These are phyloP conservation scores for Eugnorisma glareosa DNA, from an alignment of 2,888 invertebrate genomes.

Conservation along the genomic window DNA sequence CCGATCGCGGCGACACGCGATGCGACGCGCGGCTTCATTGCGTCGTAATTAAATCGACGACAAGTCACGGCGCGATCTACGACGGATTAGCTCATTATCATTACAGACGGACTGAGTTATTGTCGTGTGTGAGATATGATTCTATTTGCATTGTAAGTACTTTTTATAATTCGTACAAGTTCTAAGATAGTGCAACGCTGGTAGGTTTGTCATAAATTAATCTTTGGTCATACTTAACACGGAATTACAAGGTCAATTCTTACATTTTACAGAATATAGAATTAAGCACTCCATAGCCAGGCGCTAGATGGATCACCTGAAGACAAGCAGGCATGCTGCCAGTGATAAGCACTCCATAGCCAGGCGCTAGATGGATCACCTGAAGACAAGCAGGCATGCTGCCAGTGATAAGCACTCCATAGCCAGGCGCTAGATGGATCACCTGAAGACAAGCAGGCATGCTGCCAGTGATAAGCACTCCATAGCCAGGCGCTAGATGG, in stretches of 20 bases:
- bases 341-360: no score
- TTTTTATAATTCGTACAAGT: not conserved
- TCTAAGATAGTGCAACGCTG: not conserved
- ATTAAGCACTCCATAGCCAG: no score
- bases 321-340: no score
- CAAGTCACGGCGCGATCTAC: constrained; percentile 2
- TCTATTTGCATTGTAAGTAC: not conserved
- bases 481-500: no score
- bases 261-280: not conserved
- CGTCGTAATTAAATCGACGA: constrained; percentile 43
- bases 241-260: not conserved
- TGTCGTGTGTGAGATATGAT: constrained; percentile 3
- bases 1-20: constrained; percentile 1
- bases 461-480: no score
- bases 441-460: no score
- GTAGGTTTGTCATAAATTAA: not conserved
- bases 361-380: no score
- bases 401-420: no score
- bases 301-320: no score
- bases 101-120: constrained; percentile 17
- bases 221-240: not conserved
- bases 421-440: no score
- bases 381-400: no score
- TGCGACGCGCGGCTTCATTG: constrained; percentile 11
- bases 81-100: constrained; percentile 13